Percentiles rank a stretch among this genome's conserved stretches.
phyloP scores from a whole-genome alignment of 2,797 vertebrate species.

The Sebastes glaucus region DNA sequence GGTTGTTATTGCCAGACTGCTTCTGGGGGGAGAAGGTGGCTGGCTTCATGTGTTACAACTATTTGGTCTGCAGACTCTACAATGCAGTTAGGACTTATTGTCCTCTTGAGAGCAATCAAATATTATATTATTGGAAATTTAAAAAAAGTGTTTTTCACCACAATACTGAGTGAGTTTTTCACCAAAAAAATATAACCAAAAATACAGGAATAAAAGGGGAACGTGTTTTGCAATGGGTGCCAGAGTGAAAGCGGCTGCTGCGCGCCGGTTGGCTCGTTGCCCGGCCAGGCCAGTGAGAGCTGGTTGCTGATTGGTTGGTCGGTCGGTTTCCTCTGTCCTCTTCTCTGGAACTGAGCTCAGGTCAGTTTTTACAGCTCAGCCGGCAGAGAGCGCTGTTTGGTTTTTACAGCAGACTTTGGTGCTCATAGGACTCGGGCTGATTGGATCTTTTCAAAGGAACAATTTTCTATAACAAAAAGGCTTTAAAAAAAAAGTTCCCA shows the following conservation, averaged over 20 bases:
- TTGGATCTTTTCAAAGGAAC: neutral
- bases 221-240: conserved; percentile 5
- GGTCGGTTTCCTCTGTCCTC: conserved; percentile 57
- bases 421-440: neutral
- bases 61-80: neutral
- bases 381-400: conserved; percentile 32
- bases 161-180: neutral
- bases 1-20: neutral
- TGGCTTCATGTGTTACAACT: neutral
- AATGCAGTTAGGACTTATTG: neutral
- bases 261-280: conserved; percentile 33
- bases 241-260: conserved; percentile 66
- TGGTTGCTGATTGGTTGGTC: conserved; percentile 65
- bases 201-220: neutral
- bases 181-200: neutral
- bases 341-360: conserved; percentile 78
- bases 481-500: neutral
- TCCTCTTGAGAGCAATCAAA: neutral
- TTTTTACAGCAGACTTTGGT: conserved; percentile 5
- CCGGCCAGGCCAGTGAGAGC: conserved; percentile 49
- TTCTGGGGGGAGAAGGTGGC: neutral
- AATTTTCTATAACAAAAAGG: neutral
- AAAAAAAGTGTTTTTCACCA: neutral
- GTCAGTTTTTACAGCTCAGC: conserved; percentile 73
- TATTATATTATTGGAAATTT: neutral